Base-by-base conservation (phyloP, 2,797 vertebrate genomes). In the Chaetophractus vellerosus region DNA sequence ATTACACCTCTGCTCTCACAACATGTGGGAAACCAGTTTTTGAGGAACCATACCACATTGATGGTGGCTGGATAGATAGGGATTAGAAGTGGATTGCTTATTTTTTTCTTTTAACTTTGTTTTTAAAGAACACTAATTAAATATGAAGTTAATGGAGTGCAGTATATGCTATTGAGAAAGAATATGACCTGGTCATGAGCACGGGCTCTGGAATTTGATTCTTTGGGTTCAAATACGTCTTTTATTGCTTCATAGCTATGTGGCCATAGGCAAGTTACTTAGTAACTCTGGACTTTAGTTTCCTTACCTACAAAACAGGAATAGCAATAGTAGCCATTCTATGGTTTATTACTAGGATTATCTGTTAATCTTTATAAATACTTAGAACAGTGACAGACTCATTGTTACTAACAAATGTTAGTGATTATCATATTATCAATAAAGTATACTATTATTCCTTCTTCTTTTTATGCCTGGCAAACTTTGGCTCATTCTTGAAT, bases 301-400 rank as follows among this genome's bases (percentile, higher is more conserved):
- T 74, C 38, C 28, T 93, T 55, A 80, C 36, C 41, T 82, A 59
- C 21, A 85, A 79, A 93, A 28, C 57, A 95, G 61, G 24, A 24
- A 76, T n/a, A 15, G 31, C 26, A 63, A 18, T 33, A 57, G 24
- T 75, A 61, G 64, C 5, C 31, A 86, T 80, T 93, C 82, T 48
- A 55, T 75, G 41, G 21, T 24, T 79, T 92, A 52, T 75, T 79
- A 61, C 86, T 82, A 66, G 9, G 18, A 82, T 71, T 86, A 74
- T 52, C 38, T 26, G 23, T 82, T 86, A 80, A 88, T 79, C 31
- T 50, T 85, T 36, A 5, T 63, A 91, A 91, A 81, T 88, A 48
- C 57, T 72, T 15, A 61, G 28, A 91, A 52, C 18, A 76, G 33
- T 84, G 28, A 57, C n/a, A 18, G 33, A 81, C 6, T 72, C 16